These are phyloP conservation scores for Colletes collaris DNA, from an alignment of 2,888 invertebrate genomes.

Conservation along the genomic window DNA sequence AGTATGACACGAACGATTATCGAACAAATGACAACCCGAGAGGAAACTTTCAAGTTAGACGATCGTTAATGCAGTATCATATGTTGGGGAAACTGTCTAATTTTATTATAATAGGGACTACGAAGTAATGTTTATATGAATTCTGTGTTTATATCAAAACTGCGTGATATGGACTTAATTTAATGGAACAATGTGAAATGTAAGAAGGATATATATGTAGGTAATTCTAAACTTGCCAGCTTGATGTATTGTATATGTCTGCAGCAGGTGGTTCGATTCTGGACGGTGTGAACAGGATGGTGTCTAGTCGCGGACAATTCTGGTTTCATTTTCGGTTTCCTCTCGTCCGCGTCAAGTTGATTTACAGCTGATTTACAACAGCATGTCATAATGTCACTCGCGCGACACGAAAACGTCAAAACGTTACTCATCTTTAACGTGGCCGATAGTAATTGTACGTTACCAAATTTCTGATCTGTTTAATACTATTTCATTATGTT, in stretches of 20 bases:
- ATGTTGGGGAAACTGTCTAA: neutral
- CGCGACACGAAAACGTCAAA: slow-evolving; percentile 20
- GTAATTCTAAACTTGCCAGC: no score
- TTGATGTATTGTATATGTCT: neutral
- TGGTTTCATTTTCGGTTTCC: slow-evolving; percentile 37
- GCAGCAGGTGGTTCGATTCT: neutral
- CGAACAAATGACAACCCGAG: slow-evolving; percentile 6
- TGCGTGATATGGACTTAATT: neutral
- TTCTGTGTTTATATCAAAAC: neutral
- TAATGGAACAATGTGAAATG: neutral
- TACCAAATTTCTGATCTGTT: no score
- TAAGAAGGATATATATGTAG: neutral
- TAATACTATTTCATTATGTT: no score
- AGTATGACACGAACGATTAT: neutral
- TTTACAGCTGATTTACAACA: slow-evolving; percentile 34
- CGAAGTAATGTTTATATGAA: no score
- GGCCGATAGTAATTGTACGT: neutral
- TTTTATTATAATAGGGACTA: no score
- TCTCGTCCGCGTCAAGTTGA: slow-evolving; percentile 24
- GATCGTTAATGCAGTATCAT: neutral
- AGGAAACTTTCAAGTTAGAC: neutral
- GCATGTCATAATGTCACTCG: slow-evolving; percentile 3
- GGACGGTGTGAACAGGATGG: slow-evolving; percentile 7
- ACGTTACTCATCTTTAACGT: neutral
- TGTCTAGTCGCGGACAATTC: slow-evolving; percentile 16